These are phyloP conservation scores for Drosophila trichaetosa DNA, from an alignment of 2,888 invertebrate species.

Conservation along the genomic window DNA sequence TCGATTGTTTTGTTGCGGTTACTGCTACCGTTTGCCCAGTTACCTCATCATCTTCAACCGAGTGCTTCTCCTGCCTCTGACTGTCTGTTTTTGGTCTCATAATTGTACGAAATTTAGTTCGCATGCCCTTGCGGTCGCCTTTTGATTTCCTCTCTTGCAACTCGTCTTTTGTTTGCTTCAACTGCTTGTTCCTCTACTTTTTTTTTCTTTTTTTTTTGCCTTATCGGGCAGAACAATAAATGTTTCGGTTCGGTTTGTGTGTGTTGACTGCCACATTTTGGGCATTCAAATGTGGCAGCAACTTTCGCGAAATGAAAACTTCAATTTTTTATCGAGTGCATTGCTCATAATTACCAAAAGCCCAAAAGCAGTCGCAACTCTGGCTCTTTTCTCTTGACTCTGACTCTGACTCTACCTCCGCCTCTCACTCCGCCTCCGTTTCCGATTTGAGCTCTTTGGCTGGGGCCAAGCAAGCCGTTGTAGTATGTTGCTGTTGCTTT, in stretches of 20 bases:
- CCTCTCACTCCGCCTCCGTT: not conserved
- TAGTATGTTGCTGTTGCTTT: conserved; percentile 33
- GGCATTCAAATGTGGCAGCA: conserved; percentile 65
- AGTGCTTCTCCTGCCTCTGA: conserved; percentile 12
- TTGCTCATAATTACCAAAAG: conserved; percentile 78
- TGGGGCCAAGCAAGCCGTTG: conserved; percentile 2
- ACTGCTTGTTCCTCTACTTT: conserved; percentile 16
- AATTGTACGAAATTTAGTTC: conserved; percentile 83
- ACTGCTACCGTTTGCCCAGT: conserved; percentile 74
- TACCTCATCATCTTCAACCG: conserved; percentile 29
- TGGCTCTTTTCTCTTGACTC: conserved; percentile 7
- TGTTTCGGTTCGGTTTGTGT: conserved; percentile 57
- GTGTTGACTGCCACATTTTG: conserved; percentile 50
- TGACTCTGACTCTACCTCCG: conserved; percentile 1
- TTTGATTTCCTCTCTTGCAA: conserved; percentile 49
- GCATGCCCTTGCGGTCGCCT: conserved; percentile 80
- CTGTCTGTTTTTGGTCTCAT: conserved; percentile 67
- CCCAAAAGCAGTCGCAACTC: conserved; percentile 44
- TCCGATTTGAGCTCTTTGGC: conserved; percentile 14
- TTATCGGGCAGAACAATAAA: conserved; percentile 81
- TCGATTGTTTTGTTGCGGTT: conserved; percentile 74
- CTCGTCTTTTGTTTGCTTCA: conserved; percentile 9
- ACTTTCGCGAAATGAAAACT: conserved; percentile 80
- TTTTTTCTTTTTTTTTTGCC: conserved; percentile 52
- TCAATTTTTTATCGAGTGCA: conserved; percentile 81